Base-by-base conservation (phyloP, 2,113 vertebrate genomes). In the Corythoichthys intestinalis region DNA sequence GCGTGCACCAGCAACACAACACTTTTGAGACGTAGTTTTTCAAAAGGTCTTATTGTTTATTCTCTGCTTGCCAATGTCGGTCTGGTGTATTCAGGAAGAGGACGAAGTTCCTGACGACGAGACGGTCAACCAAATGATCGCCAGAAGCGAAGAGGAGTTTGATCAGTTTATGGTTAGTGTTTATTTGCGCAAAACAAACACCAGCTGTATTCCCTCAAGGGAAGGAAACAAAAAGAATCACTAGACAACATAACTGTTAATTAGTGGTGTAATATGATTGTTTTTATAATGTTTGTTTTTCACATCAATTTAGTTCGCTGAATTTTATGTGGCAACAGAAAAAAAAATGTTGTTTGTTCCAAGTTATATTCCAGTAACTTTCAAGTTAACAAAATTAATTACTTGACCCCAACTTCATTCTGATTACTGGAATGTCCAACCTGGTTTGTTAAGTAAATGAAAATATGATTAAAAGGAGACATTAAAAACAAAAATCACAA, bases 121-220 rank as follows among this genome's bases (percentile, higher is more conserved):
- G 76, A 98, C 97, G 0, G 97, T 98, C 67, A 98, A 98, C 78
- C 97, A 98, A 86, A 98, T 98, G 97, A 98, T 98, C 0, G 97
- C 97, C 41, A 91, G 97, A 58, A 95, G 95, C 0, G 97, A 98
- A 71, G 97, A 98, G 80, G 96, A 98, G 83, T 98, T 98, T 1
- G 97, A 98, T 68, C 93, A 96, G 38, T 98, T 89, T 37, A 87
- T 91, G 89, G 87, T 89, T 20, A 68, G 73, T 69, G 44, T 68
- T 44, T 39, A 46, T 46, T 9, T 4, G 17, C 38, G 34, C 20
- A 14, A n/a, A 20, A 35, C 13, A 46, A 63, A 63, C 60, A 44
- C 15, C 37, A 39, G 41, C 60, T 39, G 34, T 15, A 17, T 61
- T n/a, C 2, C 35, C 37, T 41, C 37, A 1, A 7, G 14, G 20